phyloP scores from a whole-genome alignment of 2,113 vertebrate species.

The Meleagris gallopavo region DNA sequence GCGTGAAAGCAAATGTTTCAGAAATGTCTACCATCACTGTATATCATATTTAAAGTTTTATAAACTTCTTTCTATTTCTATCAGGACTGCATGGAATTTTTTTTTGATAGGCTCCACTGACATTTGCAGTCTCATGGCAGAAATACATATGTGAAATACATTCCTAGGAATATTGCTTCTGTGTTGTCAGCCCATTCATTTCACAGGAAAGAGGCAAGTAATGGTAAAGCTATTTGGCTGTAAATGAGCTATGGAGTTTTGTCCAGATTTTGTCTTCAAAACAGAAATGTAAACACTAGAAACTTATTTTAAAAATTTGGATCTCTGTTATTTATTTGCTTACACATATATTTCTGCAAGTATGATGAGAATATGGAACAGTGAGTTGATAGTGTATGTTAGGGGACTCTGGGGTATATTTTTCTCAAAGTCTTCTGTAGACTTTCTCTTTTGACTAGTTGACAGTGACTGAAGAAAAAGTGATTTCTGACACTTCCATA shows the following conservation, averaged over 20 bases:
- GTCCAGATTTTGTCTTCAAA: background rate
- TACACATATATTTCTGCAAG: background rate
- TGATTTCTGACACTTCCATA: background rate
- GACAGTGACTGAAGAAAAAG: background rate
- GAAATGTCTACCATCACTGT: background rate
- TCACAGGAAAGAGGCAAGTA: background rate
- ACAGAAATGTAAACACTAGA: background rate
- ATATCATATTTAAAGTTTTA: background rate
- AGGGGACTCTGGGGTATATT: background rate
- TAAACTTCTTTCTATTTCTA: background rate
- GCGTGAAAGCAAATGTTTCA: constrained; percentile 26
- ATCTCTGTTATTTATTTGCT: background rate
- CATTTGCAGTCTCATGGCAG: background rate
- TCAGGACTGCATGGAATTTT: background rate
- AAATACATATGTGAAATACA: background rate
- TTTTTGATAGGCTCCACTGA: background rate
- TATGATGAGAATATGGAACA: background rate
- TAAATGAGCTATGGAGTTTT: background rate
- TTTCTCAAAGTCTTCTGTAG: background rate
- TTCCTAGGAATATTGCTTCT: background rate
- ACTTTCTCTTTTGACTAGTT: background rate
- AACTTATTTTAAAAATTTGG: background rate
- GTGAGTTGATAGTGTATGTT: background rate
- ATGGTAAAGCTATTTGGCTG: background rate
- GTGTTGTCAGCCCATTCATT: background rate